A percentile compares a stretch with the other conserved stretches of the same genome.
Evolutionary conservation across 2,113 vertebrate genomes (phyloP).

Genomic region (Neogale vison): DNA sequence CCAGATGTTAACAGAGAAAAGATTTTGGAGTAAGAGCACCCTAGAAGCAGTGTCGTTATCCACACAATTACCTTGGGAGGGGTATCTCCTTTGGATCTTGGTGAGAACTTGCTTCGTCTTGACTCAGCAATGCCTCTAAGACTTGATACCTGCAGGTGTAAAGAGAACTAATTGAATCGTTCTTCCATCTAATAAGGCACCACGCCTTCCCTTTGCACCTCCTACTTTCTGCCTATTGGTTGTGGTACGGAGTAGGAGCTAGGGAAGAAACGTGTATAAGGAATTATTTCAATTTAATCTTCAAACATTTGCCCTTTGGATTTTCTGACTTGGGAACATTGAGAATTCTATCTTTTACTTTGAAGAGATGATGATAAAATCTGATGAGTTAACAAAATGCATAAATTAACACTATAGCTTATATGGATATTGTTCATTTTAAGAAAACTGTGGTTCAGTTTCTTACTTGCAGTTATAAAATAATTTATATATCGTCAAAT

Average conservation of each 20-base stretch:
- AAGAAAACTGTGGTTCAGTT: slow-evolving; percentile 17
- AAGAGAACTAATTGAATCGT: neutral
- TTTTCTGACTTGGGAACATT: slow-evolving; percentile 12
- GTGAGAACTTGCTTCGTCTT: slow-evolving; percentile 20
- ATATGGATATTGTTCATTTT: neutral
- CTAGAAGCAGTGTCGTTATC: neutral
- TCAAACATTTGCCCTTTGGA: slow-evolving; percentile 8
- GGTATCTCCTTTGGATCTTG: neutral
- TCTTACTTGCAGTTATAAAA: neutral
- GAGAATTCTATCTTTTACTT: slow-evolving; percentile 36
- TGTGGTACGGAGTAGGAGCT: neutral
- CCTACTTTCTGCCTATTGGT: slow-evolving; percentile 54
- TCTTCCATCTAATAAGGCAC: slow-evolving; percentile 25
- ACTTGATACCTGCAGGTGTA: neutral
- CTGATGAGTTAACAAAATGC: neutral
- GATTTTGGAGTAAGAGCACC: neutral
- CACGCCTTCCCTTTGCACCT: neutral
- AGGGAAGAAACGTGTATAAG: neutral
- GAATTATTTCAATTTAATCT: slow-evolving; percentile 32
- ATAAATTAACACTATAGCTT: neutral
- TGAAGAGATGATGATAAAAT: neutral
- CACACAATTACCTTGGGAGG: slow-evolving; percentile 49
- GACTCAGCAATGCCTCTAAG: neutral
- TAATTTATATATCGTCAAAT: neutral
- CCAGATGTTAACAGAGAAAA: neutral